Conservation (phyloP, 1,140 invertebrate genomes). For the Conus betulinus region DNA sequence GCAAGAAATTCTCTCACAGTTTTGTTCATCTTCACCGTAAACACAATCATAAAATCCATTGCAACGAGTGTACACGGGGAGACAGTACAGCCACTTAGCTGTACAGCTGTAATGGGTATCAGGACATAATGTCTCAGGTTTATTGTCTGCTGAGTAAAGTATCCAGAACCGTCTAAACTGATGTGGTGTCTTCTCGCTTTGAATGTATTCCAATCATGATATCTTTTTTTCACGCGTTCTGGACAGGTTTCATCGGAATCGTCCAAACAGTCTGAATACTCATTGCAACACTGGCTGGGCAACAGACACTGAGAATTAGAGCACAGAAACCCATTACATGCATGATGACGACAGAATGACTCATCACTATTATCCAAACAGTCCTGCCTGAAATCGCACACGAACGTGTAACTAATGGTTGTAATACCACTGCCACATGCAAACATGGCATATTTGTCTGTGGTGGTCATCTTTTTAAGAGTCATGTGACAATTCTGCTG, state of each 20-base stretch:
- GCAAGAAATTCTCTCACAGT: not conserved
- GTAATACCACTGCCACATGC: not conserved
- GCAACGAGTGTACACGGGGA: constrained; percentile 35
- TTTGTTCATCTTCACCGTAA: constrained; percentile 24
- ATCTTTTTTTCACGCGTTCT: not conserved
- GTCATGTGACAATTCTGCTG: not conserved
- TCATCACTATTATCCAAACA: not conserved
- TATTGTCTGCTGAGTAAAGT: not conserved
- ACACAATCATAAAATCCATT: constrained; percentile 26
- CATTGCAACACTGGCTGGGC: not conserved
- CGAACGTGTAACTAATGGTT: not conserved
- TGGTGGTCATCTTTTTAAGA: not conserved
- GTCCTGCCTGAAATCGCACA: not conserved
- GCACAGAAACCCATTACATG: not conserved
- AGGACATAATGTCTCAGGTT: not conserved
- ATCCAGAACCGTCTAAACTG: not conserved
- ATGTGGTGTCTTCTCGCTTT: not conserved
- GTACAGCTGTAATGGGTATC: not conserved
- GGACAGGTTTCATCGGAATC: not conserved
- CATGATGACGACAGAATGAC: not conserved
- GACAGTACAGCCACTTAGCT: constrained; percentile 7
- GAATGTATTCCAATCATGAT: not conserved
- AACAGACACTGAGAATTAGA: not conserved
- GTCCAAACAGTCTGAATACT: not conserved
- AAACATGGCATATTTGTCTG: not conserved